phyloP scores from a whole-genome alignment of 2,888 invertebrate genomes.

The Drosophila fulvimacula region DNA sequence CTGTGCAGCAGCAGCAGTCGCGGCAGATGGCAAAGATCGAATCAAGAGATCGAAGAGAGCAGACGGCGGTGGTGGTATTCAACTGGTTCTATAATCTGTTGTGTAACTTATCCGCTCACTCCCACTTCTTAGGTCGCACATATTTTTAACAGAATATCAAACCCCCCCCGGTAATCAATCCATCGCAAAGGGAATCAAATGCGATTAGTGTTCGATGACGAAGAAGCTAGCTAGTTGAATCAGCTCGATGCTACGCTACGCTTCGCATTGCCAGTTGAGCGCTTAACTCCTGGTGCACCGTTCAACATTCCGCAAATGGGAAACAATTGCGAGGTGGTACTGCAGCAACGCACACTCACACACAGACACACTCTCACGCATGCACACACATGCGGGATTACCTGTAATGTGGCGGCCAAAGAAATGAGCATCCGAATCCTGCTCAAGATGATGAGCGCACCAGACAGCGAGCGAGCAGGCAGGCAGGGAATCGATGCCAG shows the following conservation, averaged over 20 bases:
- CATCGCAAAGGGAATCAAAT: slow-evolving; percentile 79
- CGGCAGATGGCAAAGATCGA: slow-evolving; percentile 15
- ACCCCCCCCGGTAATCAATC: slow-evolving; percentile 40
- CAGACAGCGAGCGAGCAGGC: slow-evolving; percentile 30
- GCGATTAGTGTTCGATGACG: slow-evolving; percentile 76
- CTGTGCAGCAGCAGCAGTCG: slow-evolving; percentile 32
- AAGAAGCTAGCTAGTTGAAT: slow-evolving; percentile 49
- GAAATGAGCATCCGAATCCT: slow-evolving; percentile 58
- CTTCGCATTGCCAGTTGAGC: slow-evolving; percentile 69
- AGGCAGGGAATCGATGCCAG: slow-evolving; percentile 47
- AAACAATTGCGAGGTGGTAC: slow-evolving; percentile 78
- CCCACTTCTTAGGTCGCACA: slow-evolving; percentile 47
- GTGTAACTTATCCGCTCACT: slow-evolving; percentile 35
- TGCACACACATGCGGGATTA: not conserved
- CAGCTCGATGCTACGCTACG: slow-evolving; percentile 50
- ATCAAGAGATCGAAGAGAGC: slow-evolving; percentile 8
- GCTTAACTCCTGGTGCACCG: slow-evolving; percentile 72
- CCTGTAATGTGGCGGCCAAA: slow-evolving; percentile 36
- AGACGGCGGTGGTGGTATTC: slow-evolving; percentile 41
- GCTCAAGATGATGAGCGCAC: slow-evolving; percentile 42
- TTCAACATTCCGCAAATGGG: slow-evolving; percentile 76
- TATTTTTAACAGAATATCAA: slow-evolving; percentile 8
- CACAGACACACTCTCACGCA: slow-evolving; percentile 16
- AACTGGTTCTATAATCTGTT: slow-evolving; percentile 49
- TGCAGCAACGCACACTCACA: slow-evolving; percentile 63